A percentile compares a stretch with the other conserved stretches of the same genome.
These are phyloP conservation scores for Formica selysi DNA, from an alignment of 1,140 invertebrate species.

Conservation along the genomic window DNA sequence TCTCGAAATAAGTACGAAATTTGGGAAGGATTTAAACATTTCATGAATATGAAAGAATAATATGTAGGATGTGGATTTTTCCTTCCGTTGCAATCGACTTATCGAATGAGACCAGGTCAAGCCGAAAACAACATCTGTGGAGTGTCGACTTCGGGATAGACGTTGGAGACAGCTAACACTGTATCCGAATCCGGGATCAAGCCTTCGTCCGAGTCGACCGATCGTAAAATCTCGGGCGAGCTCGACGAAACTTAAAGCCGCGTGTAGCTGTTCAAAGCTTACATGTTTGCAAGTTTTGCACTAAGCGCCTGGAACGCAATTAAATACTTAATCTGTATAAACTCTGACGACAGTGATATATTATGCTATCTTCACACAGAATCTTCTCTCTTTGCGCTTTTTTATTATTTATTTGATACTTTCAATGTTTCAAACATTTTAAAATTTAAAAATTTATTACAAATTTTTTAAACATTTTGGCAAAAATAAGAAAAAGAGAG, in stretches of 20 bases:
- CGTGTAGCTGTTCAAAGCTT: slow-evolving; percentile 28
- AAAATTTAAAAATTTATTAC: no score
- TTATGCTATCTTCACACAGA: neutral
- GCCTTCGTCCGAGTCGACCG: slow-evolving; percentile 38
- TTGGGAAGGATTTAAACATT: slow-evolving; percentile 13
- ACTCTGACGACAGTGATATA: slow-evolving; percentile 12
- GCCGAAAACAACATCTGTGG: slow-evolving; percentile 51
- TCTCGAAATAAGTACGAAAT: neutral
- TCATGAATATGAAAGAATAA: neutral
- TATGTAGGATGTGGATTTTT: neutral
- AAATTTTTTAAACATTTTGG: neutral
- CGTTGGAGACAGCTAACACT: slow-evolving; percentile 16
- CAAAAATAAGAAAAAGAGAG: no score
- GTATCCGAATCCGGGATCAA: slow-evolving; percentile 51
- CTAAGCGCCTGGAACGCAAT: slow-evolving; percentile 40
- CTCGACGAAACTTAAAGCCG: slow-evolving; percentile 53
- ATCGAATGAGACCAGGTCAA: slow-evolving; percentile 39
- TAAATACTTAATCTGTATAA: slow-evolving; percentile 46
- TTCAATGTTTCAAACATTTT: neutral
- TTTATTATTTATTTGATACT: slow-evolving; percentile 17
- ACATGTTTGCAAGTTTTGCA: slow-evolving; percentile 11
- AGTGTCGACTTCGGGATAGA: slow-evolving; percentile 37
- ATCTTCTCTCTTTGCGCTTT: neutral
- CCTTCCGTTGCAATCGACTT: slow-evolving; percentile 44
- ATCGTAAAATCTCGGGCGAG: slow-evolving; percentile 45